phyloP scores from a whole-genome alignment of 2,888 invertebrate genomes.

The Labia minor region DNA sequence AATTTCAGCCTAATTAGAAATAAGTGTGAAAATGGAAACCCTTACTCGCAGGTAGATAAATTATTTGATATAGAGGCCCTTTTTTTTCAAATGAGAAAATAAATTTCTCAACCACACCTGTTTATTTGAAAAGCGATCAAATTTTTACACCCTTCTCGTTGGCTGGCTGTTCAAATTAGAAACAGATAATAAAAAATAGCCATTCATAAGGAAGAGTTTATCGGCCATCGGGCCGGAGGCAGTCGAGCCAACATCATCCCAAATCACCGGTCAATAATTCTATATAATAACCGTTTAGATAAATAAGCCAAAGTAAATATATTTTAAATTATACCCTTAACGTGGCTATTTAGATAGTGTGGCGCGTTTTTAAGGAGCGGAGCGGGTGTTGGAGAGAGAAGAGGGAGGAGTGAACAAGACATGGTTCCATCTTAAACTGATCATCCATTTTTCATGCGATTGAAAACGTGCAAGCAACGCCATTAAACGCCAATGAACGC shows the following conservation, averaged over 20 bases:
- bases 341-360: constrained; percentile 4
- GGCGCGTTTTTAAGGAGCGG: neutral
- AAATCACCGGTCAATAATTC: neutral
- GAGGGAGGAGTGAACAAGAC: neutral
- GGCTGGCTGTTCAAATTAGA: constrained; percentile 7
- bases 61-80: no score
- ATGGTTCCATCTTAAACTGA: constrained; percentile 1
- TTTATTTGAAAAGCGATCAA: neutral
- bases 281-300: constrained; percentile 13
- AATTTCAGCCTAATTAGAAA: no score
- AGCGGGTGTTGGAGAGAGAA: neutral
- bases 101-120: constrained; percentile 3
- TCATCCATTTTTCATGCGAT: constrained; percentile 5
- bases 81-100: neutral
- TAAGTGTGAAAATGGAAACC: no score
- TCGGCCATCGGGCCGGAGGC: neutral
- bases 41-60: no score
- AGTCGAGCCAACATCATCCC: neutral
- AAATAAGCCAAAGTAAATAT: constrained; percentile 13
- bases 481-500: neutral
- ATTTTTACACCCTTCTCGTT: neutral
- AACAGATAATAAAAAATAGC: constrained; percentile 13
- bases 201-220: constrained; percentile 4
- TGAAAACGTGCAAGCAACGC: constrained; percentile 13
- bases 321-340: constrained; percentile 13